Evolutionary conservation across 2,113 vertebrate genomes (phyloP).

Genomic region (Eolophus roseicapilla): DNA sequence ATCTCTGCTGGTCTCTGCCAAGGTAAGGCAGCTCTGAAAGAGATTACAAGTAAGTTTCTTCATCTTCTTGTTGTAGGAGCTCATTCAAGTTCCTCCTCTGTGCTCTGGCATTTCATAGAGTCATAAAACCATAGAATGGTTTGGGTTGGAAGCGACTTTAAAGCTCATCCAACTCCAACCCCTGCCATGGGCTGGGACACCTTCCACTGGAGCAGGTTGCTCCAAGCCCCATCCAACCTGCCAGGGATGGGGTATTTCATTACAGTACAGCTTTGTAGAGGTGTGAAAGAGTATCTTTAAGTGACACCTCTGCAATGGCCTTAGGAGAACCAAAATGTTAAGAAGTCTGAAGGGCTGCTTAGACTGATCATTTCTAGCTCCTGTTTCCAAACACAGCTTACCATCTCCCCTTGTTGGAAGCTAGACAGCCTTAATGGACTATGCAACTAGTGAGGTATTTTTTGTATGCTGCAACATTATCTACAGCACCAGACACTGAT

Average conservation of each 20-base stretch:
- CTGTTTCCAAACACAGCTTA: background rate
- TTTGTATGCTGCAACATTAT: background rate
- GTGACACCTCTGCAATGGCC: background rate
- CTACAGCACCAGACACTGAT: background rate
- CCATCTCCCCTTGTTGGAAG: background rate
- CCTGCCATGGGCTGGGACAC: background rate
- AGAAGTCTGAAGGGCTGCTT: background rate
- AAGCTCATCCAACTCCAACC: background rate
- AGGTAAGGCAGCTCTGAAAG: background rate
- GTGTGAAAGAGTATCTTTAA: background rate
- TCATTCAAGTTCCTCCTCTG: background rate
- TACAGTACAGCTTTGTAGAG: background rate
- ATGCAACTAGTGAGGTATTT: background rate
- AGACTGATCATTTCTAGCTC: background rate
- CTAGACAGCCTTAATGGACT: background rate
- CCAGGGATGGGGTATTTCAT: background rate
- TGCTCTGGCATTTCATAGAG: background rate
- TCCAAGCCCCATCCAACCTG: background rate
- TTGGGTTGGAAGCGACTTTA: background rate
- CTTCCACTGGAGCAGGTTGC: background rate
- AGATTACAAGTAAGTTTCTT: background rate
- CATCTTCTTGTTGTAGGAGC: background rate
- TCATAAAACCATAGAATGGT: background rate
- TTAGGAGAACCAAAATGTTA: background rate
- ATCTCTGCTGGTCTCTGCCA: background rate